Evolutionary conservation across 1,140 invertebrate genomes (phyloP).

Genomic region (Tyrophagus putrescentiae): DNA sequence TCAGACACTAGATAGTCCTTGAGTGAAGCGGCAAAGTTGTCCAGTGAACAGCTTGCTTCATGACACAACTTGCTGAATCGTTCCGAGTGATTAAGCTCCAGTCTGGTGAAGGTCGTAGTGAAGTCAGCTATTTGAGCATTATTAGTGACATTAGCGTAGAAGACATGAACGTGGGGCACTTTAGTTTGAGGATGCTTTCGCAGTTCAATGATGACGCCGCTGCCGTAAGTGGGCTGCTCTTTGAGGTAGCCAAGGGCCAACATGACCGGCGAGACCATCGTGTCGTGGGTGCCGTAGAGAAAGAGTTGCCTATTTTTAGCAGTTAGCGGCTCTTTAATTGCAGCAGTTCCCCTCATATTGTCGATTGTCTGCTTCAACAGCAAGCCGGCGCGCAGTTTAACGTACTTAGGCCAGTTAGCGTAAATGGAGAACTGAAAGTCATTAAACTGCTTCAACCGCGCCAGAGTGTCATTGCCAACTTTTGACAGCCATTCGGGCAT

Average conservation of each 20-base stretch:
- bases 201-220: constrained; percentile 1
- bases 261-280: neutral
- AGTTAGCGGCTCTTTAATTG: too few relatives aligned
- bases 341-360: too few relatives aligned
- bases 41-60: neutral
- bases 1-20: neutral
- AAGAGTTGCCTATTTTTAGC: too few relatives aligned
- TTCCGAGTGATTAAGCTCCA: neutral
- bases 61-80: neutral
- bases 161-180: neutral
- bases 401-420: too few relatives aligned
- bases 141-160: neutral
- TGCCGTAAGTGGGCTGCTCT: constrained; percentile 1
- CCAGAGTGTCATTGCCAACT: too few relatives aligned
- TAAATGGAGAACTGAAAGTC: too few relatives aligned
- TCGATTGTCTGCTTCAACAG: too few relatives aligned
- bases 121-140: neutral
- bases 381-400: too few relatives aligned
- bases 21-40: neutral
- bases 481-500: too few relatives aligned
- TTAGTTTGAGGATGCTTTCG: neutral
- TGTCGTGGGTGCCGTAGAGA: too few relatives aligned
- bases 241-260: neutral
- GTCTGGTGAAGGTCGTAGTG: neutral
- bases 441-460: too few relatives aligned